Percentiles rank a stretch among this genome's conserved stretches.
Evolutionary conservation across 2,797 vertebrate species (phyloP).

Genomic region (Xyrichtys novacula): DNA sequence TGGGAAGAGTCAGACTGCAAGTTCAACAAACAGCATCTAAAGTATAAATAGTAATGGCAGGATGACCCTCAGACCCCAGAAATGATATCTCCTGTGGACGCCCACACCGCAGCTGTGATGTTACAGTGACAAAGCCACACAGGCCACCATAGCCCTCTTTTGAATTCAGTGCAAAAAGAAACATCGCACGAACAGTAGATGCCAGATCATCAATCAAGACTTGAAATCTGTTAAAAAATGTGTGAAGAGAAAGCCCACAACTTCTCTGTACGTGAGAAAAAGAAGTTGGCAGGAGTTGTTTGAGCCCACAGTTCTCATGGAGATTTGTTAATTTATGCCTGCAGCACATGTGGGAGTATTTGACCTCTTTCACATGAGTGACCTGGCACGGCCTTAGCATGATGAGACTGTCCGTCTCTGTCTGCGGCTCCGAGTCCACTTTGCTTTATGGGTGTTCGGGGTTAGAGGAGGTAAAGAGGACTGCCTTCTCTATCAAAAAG

Average conservation of each 20-base stretch:
- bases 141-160: constrained; percentile 27
- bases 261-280: constrained; percentile 28
- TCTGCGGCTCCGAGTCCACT: constrained; percentile 34
- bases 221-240: constrained; percentile 15
- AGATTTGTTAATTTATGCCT: constrained; percentile 52
- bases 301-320: constrained; percentile 35
- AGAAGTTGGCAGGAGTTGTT: constrained; percentile 23
- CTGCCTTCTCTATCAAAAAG: constrained; percentile 28
- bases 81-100: constrained; percentile 52
- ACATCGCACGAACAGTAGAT: constrained; percentile 8
- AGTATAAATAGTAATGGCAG: constrained; percentile 70
- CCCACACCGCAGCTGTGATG: constrained; percentile 63
- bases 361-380: constrained; percentile 69
- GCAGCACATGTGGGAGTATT: constrained; percentile 62
- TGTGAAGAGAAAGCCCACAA: constrained; percentile 7
- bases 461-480: constrained; percentile 28
- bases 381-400: constrained; percentile 69
- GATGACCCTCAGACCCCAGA: constrained; percentile 53
- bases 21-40: constrained; percentile 50
- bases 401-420: constrained; percentile 47
- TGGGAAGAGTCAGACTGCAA: constrained; percentile 16
- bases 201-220: constrained; percentile 10
- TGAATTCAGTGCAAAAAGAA: constrained; percentile 36
- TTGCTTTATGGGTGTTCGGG: constrained; percentile 27
- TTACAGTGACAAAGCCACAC: constrained; percentile 39